Base-by-base conservation (phyloP, 1,140 invertebrate genomes). In the Agrypnia vestita region DNA sequence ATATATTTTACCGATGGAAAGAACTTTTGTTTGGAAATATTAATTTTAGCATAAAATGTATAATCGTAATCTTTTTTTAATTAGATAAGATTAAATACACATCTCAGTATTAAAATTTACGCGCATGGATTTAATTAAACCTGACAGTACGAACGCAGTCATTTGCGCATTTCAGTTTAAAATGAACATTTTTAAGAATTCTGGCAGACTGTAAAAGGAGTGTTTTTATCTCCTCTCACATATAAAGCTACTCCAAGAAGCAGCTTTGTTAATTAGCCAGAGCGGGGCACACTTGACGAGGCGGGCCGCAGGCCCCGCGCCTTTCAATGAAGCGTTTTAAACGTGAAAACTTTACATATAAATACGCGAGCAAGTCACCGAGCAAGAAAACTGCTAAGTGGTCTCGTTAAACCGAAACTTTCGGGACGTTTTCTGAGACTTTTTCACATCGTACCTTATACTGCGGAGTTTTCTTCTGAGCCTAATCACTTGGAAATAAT, bases 231-330 rank as follows among this genome's bases (percentile, higher is more conserved):
- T 59, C 17, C 4, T 21, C 55, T 9, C 0, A 13, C 21, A 59
- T 59, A 19, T 59, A 59, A 59, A 21, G 55, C 55, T 59, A 3
- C 17, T 21, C 21, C 21, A 17, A 59, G 13, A 59, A 59, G 55
- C 55, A 59, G 21, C 8, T 59, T 21, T 8, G 55, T 59, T 59
- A 59, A 59, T 59, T 59, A 59, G 55, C 55, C 15, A 13, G 21
- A 59, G 55, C 21, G 15, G 21, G 55, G 15, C 17, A 8, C 17
- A 11, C 55, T 59, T 19, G 55, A 15, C 55, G 25, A 35, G n/a
- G n/a, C n/a, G 3, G n/a, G 17, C 13, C 53, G 0, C 17, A 6
- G 15, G 55, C 17, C 15, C 17, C 55, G 55, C 10, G 55, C 13
- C 6, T 59, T 21, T 11, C 17, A 8, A 59, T 19, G 55, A 59